Percentiles rank a stretch among this genome's conserved stretches.
phyloP scores from a whole-genome alignment of 2,888 invertebrate genomes.

The Amitus sp. region DNA sequence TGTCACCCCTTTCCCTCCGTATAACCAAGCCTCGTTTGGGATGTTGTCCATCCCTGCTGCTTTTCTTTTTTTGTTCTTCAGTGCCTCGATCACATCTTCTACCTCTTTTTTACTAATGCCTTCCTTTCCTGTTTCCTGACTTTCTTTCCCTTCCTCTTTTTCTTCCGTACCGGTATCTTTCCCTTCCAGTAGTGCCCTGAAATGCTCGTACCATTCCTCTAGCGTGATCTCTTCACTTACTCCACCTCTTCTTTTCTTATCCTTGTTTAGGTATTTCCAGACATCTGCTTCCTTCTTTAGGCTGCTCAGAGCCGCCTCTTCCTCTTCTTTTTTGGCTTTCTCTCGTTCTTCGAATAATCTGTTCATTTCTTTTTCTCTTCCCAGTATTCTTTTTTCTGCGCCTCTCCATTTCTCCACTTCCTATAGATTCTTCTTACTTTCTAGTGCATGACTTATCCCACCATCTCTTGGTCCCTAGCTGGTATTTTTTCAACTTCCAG shows the following conservation, averaged over 20 bases:
- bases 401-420: constrained; percentile 10
- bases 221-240: neutral
- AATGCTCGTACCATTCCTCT: constrained; percentile 13
- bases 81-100: neutral
- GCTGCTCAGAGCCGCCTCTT: constrained; percentile 10
- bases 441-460: constrained; percentile 22
- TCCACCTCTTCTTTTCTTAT: neutral
- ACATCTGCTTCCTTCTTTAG: neutral
- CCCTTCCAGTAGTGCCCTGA: constrained; percentile 11
- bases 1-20: constrained; percentile 5
- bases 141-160: constrained; percentile 7
- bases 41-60: constrained; percentile 25
- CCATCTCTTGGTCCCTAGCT: constrained; percentile 12
- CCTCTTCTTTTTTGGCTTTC: constrained; percentile 8
- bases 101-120: constrained; percentile 9
- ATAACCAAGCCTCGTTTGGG: constrained; percentile 28
- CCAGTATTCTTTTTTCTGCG: constrained; percentile 5
- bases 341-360: constrained; percentile 8
- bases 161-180: too few species aligned
- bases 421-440: neutral
- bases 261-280: constrained; percentile 5
- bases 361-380: constrained; percentile 14
- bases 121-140: neutral
- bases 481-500: constrained; percentile 7
- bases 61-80: constrained; percentile 24